Base-by-base conservation (phyloP, 1,140 invertebrate species). In the Trichonephila clavipes region DNA sequence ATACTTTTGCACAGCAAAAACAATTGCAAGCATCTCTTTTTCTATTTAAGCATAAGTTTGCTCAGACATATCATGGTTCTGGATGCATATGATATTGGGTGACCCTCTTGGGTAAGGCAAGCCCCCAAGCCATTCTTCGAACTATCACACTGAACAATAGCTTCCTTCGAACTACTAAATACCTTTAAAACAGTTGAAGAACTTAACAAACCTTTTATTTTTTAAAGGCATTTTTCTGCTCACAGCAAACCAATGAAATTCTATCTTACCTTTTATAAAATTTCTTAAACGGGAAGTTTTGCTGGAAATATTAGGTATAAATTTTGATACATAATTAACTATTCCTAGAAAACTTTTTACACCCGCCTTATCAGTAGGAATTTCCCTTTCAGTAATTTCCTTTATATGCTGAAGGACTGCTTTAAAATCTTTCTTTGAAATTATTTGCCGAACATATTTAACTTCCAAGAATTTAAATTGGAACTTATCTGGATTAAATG, bases 41-140 rank as follows among this genome's bases (percentile, higher is more conserved):
- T 97, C 96, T 5, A 96, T 95, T 94, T 96, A 95, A 21, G 95
- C 95, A 93, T 96, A 96, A 62, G 96, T 96, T 59, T 94, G 8
- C 95, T 96, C 16, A 96, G 94, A 16, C 95, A 2, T 34, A 34
- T 34, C 1, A 34, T 34, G 34, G 34, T 95, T 62, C 96, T 93
- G 6, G 96, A 96, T 10, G 96, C 96, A 94, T 95, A 96, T 21
- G 95, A 95, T 5, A 96, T 95, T 2, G 95, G 95, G 12, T 83
- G 72, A 7, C 81, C 90, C 14, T 92, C 21, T 66, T 92, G 94
- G 7, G 92, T 58, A 2, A 92, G 40, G 44, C 85, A 88, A 40
- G 64, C 4, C 2, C 94, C 90, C n/a, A 94, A 16, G 2, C 94
- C 94, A 87, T 94, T 51, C 28, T 90, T 94, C 10, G 77, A 90